Evolutionary conservation across 1,140 invertebrate genomes (phyloP).

Genomic region (Ruditapes philippinarum): DNA sequence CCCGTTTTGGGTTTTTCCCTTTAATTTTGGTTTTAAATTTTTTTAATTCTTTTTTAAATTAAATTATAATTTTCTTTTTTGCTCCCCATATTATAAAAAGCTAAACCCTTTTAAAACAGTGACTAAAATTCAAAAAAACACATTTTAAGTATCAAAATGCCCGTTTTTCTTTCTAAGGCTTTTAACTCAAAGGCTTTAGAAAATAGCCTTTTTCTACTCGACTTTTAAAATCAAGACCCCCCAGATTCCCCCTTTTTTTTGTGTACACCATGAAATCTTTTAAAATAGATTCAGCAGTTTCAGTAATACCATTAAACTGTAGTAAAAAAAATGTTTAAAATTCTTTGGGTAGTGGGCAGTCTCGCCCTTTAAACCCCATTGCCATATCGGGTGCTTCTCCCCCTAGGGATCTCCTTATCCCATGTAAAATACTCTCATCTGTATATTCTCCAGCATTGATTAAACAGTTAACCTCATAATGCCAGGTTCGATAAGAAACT

Average conservation of each 20-base stretch:
- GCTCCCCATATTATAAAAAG: not conserved
- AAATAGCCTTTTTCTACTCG: constrained; percentile 37
- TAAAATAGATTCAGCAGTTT: not conserved
- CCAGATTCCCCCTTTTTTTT: not conserved
- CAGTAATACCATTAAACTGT: not conserved
- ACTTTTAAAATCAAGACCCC: not conserved
- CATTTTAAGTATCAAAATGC: not conserved
- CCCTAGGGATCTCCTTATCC: not conserved
- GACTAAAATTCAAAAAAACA: not conserved
- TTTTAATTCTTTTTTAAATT: constrained; percentile 4
- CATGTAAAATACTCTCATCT: constrained; percentile 26
- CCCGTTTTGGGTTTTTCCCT: not conserved
- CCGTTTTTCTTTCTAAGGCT: not conserved
- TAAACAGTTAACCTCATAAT: constrained; percentile 31
- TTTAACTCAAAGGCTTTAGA: not conserved
- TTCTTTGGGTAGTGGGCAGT: not conserved
- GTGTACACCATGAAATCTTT: constrained; percentile 28
- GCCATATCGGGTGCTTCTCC: constrained; percentile 49
- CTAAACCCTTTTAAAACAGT: not conserved
- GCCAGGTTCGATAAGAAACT: constrained; percentile 19
- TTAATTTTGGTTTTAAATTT: not conserved
- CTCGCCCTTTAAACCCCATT: constrained; percentile 5
- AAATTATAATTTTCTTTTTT: not conserved
- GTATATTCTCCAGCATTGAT: not conserved
- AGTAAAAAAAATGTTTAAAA: constrained; percentile 10